Conservation (phyloP, 1,140 invertebrate species). For the Drosophila nebulosa region DNA sequence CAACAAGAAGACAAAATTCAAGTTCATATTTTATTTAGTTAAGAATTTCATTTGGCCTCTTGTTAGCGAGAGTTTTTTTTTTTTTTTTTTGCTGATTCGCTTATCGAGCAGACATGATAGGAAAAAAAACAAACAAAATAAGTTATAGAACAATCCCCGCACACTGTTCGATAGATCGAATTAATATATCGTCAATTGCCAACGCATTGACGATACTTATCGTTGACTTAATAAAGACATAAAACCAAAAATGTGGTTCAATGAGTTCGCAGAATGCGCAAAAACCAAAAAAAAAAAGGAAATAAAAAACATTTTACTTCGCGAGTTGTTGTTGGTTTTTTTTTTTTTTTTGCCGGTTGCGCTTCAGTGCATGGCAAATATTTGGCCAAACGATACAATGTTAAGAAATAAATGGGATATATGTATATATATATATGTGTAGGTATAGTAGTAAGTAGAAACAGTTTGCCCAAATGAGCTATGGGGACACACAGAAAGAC, state of each 20-base stretch:
- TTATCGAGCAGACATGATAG: conserved; percentile 38
- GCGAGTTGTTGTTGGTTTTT: too few species aligned
- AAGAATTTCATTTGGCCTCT: conserved; percentile 27
- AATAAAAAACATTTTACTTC: conserved; percentile 3
- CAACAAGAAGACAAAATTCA: conserved; percentile 1
- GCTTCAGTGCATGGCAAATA: conserved; percentile 55
- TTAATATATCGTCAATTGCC: conserved; percentile 1
- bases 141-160: conserved; percentile 13
- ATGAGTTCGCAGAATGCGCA: conserved; percentile 55
- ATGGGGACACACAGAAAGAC: background rate
- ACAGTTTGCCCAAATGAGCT: conserved; percentile 2
- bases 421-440: background rate
- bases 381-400: conserved; percentile 47
- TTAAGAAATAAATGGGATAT: conserved; percentile 21
- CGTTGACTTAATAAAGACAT: conserved; percentile 66
- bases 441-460: conserved; percentile 3
- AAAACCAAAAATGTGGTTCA: conserved; percentile 51
- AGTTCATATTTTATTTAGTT: conserved; percentile 25
- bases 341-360: conserved; percentile 31
- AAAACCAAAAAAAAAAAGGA: conserved; percentile 9
- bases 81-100: conserved; percentile 17
- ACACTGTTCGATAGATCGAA: conserved; percentile 8
- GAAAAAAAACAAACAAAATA: background rate
- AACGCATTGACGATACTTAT: conserved; percentile 48
- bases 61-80: background rate